Base-by-base conservation (phyloP, 2,797 vertebrate species). In the Molossus alvarezi region DNA sequence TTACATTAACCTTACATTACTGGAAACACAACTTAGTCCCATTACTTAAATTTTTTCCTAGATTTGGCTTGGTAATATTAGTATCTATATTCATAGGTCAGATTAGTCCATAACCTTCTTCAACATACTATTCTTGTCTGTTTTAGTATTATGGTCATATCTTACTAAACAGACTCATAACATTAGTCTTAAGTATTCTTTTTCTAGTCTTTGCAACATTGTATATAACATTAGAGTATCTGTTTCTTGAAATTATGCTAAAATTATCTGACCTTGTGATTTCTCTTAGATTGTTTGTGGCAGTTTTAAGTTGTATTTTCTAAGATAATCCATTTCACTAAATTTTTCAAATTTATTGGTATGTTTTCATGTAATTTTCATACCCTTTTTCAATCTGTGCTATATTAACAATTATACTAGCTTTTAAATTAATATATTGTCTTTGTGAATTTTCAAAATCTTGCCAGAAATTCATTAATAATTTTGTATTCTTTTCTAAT, bases 341-440 rank as follows among this genome's bases (percentile, higher is more conserved):
- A 77, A 57, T 55, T 67, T 83, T 88, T 75, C 77, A 77, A 60
- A 69, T 60, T 86, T 82, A 88, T 4, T 88, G 37, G 60, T 69
- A 76, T 48, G 10, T 58, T 87, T 65, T 83, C 25, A 69, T 62
- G 18, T 71, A 77, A 72, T 60, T 75, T 87, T 94, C 45, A 67
- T 95, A 58, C n/a, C 53, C 27, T 92, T 92, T 88, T 95, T 77
- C 69, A 79, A 48, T 58, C 64, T 80, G 53, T 80, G 48, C 53
- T 77, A 4, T 83, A 55, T 83, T 88, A 91, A 29, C 76, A 73
- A 37, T 72, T 88, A 55, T 21, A 58, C 37, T 86, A 33, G 58
- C 51, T 64, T 88, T 87, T 83, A n/a, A 91, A 91, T 88, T n/a
- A 92, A 91, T 11, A 88, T 6, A 88, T 88, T 86, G 14, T 79